A percentile compares a stretch with the other conserved stretches of the same genome.
These are phyloP conservation scores for Gobionotothen gibberifrons DNA, from an alignment of 2,797 vertebrate species.

Conservation along the genomic window DNA sequence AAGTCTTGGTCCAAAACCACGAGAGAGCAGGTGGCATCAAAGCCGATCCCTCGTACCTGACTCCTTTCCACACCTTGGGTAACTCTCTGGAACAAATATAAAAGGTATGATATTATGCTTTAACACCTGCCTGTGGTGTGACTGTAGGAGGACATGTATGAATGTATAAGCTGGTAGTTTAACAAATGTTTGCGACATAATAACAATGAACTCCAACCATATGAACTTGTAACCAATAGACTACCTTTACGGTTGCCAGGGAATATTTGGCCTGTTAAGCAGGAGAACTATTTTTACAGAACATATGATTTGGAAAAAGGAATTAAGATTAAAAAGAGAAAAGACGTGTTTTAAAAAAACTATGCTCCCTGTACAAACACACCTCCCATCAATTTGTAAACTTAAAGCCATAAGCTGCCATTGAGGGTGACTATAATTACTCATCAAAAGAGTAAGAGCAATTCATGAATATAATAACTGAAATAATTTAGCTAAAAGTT, in stretches of 20 bases:
- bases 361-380: background rate
- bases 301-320: background rate
- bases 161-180: background rate
- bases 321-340: background rate
- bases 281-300: background rate
- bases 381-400: background rate
- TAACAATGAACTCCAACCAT: background rate
- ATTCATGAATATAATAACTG: too few relatives aligned
- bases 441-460: background rate
- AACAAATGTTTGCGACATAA: background rate
- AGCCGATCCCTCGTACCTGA: slow-evolving; percentile 90
- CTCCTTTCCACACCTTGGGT: slow-evolving; percentile 78
- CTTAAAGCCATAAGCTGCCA: background rate
- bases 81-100: slow-evolving; percentile 82
- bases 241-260: background rate
- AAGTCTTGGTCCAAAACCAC: slow-evolving; percentile 92
- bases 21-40: slow-evolving; percentile 96
- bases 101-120: background rate
- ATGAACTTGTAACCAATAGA: too few relatives aligned
- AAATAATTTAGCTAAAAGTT: background rate
- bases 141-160: too few relatives aligned
- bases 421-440: background rate
- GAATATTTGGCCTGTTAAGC: background rate
- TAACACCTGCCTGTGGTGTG: too few relatives aligned
- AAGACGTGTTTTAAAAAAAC: too few relatives aligned